Evolutionary conservation across 2,113 vertebrate genomes (phyloP).

Genomic region (Heteronetta atricapilla): DNA sequence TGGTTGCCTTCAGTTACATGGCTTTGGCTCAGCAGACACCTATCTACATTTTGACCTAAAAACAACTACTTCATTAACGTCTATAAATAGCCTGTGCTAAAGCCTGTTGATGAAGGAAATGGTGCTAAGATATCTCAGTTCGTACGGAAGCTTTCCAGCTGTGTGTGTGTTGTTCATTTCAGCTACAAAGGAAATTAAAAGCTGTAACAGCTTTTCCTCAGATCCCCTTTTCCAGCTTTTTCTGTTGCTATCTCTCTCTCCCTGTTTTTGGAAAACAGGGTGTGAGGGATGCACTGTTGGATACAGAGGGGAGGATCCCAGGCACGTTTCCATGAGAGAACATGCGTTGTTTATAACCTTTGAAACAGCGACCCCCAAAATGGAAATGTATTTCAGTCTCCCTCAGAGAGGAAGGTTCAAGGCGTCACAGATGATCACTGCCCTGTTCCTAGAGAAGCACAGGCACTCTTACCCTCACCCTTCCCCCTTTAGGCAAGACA

Average conservation of each 20-base stretch:
- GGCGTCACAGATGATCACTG: background rate
- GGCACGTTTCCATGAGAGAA: background rate
- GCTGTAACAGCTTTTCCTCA: background rate
- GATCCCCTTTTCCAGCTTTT: background rate
- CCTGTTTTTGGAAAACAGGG: background rate
- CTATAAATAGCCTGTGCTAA: constrained; percentile 10
- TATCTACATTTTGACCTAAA: constrained; percentile 3
- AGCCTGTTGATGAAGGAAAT: background rate
- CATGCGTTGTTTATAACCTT: background rate
- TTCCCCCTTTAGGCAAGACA: background rate
- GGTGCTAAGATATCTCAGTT: background rate
- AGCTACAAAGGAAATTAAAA: background rate
- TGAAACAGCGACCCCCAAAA: background rate
- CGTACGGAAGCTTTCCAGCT: background rate
- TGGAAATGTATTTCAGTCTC: background rate
- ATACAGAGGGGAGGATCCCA: background rate
- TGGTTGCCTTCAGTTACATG: background rate
- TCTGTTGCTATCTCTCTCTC: background rate
- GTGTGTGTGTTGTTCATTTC: background rate
- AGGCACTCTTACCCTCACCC: background rate
- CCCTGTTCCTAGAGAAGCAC: background rate
- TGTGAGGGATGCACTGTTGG: background rate
- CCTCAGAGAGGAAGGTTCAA: background rate
- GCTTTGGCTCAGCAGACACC: background rate
- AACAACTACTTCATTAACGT: background rate